A percentile compares a stretch with the other conserved stretches of the same genome.
These are phyloP conservation scores for Percopsis transmontana DNA, from an alignment of 2,113 vertebrate species.

Conservation along the genomic window DNA sequence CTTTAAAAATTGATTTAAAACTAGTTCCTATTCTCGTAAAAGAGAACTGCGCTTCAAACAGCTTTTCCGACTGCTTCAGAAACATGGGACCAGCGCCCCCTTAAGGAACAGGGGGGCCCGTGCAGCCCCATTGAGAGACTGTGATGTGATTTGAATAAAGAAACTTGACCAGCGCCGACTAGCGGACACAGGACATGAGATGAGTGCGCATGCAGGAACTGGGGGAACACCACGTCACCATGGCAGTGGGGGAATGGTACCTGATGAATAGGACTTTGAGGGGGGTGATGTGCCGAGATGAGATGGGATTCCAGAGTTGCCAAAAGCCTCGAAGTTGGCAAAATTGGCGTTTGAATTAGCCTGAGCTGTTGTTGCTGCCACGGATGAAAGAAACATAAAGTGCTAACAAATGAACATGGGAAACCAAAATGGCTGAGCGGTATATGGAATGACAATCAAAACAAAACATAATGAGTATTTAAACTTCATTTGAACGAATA, in stretches of 20 bases:
- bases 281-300: slow-evolving; percentile 87
- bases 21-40: no score
- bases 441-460: slow-evolving; percentile 55
- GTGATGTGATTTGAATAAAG: no score
- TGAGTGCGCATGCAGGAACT: slow-evolving; percentile 33
- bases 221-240: slow-evolving; percentile 81
- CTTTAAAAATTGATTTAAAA: no score
- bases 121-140: no score
- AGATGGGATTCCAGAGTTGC: slow-evolving; percentile 91
- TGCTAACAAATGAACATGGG: slow-evolving; percentile 27
- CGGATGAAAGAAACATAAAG: slow-evolving; percentile 78
- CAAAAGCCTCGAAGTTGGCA: slow-evolving; percentile 99
- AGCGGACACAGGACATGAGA: slow-evolving; percentile 11
- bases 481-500: background rate
- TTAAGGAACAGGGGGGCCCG: no score
- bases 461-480: slow-evolving; percentile 72
- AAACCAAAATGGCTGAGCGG: slow-evolving; percentile 45
- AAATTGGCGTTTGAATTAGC: slow-evolving; percentile 93
- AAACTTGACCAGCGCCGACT: background rate
- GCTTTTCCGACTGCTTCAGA: no score
- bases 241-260: slow-evolving; percentile 71
- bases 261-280: slow-evolving; percentile 84
- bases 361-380: slow-evolving; percentile 88
- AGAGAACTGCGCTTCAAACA: background rate
- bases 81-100: background rate